phyloP scores from a whole-genome alignment of 1,140 invertebrate genomes.

The Xylocopa sonorina region DNA sequence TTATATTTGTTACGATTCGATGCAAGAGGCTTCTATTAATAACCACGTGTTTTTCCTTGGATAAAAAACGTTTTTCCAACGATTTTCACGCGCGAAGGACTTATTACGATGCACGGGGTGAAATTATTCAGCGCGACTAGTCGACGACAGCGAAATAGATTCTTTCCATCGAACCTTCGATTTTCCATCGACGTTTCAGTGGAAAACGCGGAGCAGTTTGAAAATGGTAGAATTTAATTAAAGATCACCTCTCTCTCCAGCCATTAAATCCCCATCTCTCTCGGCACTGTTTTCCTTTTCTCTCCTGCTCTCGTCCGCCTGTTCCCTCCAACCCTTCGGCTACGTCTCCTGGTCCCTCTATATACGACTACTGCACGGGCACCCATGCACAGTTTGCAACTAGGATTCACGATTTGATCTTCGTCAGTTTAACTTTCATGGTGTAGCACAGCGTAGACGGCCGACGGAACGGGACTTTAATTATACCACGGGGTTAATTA shows the following conservation, averaged over 20 bases:
- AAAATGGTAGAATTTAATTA: slow-evolving; percentile 81
- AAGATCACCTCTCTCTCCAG: slow-evolving; percentile 58
- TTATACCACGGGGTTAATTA: slow-evolving; percentile 77
- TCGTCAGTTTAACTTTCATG: slow-evolving; percentile 69
- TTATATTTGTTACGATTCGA: too few species aligned
- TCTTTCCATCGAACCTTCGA: slow-evolving; percentile 20
- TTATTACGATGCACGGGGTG: too few species aligned
- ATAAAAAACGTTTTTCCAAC: too few species aligned
- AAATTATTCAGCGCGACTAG: too few species aligned
- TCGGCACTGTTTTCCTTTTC: neutral
- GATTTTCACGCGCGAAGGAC: too few species aligned
- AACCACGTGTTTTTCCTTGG: too few species aligned
- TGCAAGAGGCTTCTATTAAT: too few species aligned
- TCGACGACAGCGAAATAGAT: neutral
- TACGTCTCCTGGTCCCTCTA: neutral
- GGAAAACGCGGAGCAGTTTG: slow-evolving; percentile 48
- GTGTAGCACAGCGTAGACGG: slow-evolving; percentile 3
- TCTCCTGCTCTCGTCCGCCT: slow-evolving; percentile 31
- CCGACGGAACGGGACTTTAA: slow-evolving; percentile 77
- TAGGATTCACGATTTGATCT: slow-evolving; percentile 76
- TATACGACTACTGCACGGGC: neutral
- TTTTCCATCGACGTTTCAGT: slow-evolving; percentile 50
- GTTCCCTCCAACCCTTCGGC: neutral
- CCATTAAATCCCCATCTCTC: slow-evolving; percentile 43
- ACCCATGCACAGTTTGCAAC: slow-evolving; percentile 63